Base-by-base conservation (phyloP, 2,113 vertebrate species). In the Chinchilla lanigera region DNA sequence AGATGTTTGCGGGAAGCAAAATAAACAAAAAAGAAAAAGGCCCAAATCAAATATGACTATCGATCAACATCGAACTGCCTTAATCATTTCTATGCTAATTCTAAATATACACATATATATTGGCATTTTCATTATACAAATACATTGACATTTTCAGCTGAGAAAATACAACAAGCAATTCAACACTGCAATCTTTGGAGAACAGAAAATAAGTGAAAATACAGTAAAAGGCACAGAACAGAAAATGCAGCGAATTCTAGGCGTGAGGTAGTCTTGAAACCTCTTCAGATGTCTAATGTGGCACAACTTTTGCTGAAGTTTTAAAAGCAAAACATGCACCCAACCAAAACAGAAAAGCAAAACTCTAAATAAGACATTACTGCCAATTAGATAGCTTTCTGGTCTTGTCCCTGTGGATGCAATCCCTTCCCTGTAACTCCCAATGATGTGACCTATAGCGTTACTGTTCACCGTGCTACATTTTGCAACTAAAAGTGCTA, bases 41-140 rank as follows among this genome's bases (percentile, higher is more conserved):
- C 38, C 44, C 11, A 0, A 86, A 87, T 88, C 94, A 86, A 93
- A 94, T 97, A 92, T 11, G 69, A 96, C 96, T 94, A 98, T 96
- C 86, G 97, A 98, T 95, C 95, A 95, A 71, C 47, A 63, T 54
- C 78, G 92, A 95, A 87, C n/a, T 56, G 30, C 92, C 81, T 96
- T 78, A 84, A 96, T 94, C 67, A 97, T 93, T 82, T 93, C 88
- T 94, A 60, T 75, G 92, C 90, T 98, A 96, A 98, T 93, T 88
- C 78, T 78, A 35, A 60, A n/a, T 95, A 95, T 81, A 94, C 69
- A 90, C 83, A 63, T 13, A 93, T 50, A 75, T 50, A 82, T 90
- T 56, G 89, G 60, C 52, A 69, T 92, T 97, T 98, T 92, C 6
- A 4, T 96, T 97, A 90, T n/a, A 90, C 80, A 94, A 97, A 90